Evolutionary conservation across 2,888 invertebrate species (phyloP), one percentile per base, ranked within the genome.

Genomic region (Pterostichus niger): DNA sequence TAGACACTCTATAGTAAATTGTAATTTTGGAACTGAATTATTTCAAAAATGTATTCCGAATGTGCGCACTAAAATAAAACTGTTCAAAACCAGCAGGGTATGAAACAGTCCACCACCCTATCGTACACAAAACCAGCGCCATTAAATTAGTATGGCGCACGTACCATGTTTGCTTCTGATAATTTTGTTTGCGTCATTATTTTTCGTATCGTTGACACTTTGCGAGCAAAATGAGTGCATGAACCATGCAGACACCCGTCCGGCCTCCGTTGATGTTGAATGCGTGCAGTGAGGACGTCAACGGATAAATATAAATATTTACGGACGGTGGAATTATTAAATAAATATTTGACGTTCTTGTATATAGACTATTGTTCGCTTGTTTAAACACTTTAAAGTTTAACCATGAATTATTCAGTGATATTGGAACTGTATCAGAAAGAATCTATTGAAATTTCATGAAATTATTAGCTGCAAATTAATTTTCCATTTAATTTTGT

Each of bases 301-400:
- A 13, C 46, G 71, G 13, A 52, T 75, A 75, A 75, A 75, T 75
- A 52, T 46, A 59, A 79, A 79, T 79, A 79, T 79, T 79, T 79
- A 61, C 61, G 31, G 46, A 7, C 64, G 31, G 64, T 64, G 64
- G 59, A 79, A 79, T 44, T 79, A 79, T 46, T 79, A 64, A 64
- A 79, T 79, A 61, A 61, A 79, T 61, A 79, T 79, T 79, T 61
- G 64, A 33, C 35, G 35, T 64, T 35, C 33, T 64, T 64, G 64
- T n/a, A 35, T n/a, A 31, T 10, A n/a, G 64, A 6, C 59, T 33
- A 64, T 64, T 64, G 64, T 64, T 64, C n/a, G 64, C 5, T 35
- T 64, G 31, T 64, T 64, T 64, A 64, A 64, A 64, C 64, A 64
- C 64, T 64, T 35, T 64, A 33, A 64, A 33, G 64, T 64, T 35